Conservation (phyloP, 1,140 invertebrate species). For the Cryptotermes secundus region DNA sequence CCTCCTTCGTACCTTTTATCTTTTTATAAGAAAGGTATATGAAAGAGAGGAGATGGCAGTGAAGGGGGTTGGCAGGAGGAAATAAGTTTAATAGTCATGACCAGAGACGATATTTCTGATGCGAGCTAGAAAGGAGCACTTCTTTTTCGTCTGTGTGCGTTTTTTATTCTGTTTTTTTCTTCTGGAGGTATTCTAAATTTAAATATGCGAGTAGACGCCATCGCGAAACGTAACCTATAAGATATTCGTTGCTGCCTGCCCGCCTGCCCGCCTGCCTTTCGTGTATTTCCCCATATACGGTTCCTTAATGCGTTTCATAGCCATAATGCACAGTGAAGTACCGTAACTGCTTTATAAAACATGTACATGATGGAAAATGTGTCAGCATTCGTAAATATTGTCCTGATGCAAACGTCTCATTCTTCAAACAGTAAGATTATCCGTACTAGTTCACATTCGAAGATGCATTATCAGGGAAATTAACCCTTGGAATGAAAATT, state of each 20-base stretch:
- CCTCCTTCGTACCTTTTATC: not conserved
- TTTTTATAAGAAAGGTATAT: slow-evolving; percentile 19
- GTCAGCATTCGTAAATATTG: not conserved
- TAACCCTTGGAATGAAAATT: too few species aligned
- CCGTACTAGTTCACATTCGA: too few species aligned
- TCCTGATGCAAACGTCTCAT: not conserved
- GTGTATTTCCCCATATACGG: not conserved
- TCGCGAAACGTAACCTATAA: slow-evolving; percentile 1
- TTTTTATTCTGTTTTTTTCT: slow-evolving; percentile 8
- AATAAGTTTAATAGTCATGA: slow-evolving; percentile 20
- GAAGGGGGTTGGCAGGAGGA: not conserved
- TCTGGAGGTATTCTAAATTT: slow-evolving; percentile 17
- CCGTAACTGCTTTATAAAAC: slow-evolving; percentile 7
- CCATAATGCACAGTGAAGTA: not conserved
- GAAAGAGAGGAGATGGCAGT: not conserved
- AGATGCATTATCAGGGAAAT: too few species aligned
- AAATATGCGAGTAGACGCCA: slow-evolving; percentile 17
- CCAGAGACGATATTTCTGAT: not conserved
- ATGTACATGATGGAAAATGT: slow-evolving; percentile 7
- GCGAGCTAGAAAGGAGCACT: not conserved
- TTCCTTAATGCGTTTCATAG: slow-evolving; percentile 17
- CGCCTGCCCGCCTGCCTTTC: not conserved
- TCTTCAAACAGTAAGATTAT: too few species aligned
- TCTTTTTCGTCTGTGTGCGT: not conserved
- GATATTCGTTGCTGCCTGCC: not conserved